Conservation (phyloP, 2,113 vertebrate species). For the Tyto alba region DNA sequence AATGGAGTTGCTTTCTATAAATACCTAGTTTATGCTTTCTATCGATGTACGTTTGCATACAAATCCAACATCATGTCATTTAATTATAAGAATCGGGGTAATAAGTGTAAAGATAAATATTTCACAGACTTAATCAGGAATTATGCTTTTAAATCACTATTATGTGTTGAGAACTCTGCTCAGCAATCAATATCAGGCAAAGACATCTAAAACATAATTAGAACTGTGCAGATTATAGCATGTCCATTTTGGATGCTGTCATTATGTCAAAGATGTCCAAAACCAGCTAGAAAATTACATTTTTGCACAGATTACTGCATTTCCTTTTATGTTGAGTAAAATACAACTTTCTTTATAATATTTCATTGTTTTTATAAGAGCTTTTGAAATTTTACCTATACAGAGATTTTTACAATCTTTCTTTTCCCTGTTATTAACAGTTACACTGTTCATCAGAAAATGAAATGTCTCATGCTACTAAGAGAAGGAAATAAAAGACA, state of each 20-base stretch:
- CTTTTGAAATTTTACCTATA: background rate
- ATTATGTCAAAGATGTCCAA: background rate
- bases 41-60: background rate
- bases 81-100: conserved; percentile 30
- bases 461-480: background rate
- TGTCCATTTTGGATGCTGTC: background rate
- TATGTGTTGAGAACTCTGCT: background rate
- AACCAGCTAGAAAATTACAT: background rate
- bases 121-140: conserved; percentile 56
- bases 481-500: background rate
- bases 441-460: background rate
- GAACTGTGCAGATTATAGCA: background rate
- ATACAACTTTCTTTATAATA: background rate
- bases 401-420: background rate
- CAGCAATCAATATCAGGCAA: conserved; percentile 37
- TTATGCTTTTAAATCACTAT: conserved; percentile 43
- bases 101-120: conserved; percentile 51
- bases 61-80: conserved; percentile 43
- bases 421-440: background rate
- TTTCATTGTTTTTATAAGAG: background rate
- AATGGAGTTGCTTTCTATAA: background rate
- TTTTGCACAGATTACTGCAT: background rate
- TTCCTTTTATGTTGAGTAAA: background rate
- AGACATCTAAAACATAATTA: conserved; percentile 44
- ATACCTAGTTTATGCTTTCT: conserved; percentile 12